phyloP scores from a whole-genome alignment of 1,140 invertebrate species.

The Phocides pigmalion region DNA sequence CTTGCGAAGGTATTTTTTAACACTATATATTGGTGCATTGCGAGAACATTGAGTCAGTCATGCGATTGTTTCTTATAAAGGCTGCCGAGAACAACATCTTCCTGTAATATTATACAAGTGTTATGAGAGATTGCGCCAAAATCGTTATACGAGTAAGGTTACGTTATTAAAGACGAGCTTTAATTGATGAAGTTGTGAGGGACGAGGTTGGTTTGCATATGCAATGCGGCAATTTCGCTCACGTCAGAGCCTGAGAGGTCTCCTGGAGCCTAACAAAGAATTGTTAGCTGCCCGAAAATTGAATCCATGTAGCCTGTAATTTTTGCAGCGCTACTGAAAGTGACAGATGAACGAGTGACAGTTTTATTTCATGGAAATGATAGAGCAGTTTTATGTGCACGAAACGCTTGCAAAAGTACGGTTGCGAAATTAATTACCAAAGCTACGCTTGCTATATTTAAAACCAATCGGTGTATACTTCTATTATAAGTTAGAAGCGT shows the following conservation, averaged over 20 bases:
- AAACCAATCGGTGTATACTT: background rate
- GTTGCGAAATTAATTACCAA: constrained; percentile 6
- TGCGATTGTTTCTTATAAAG: constrained; percentile 55
- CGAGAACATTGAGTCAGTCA: constrained; percentile 49
- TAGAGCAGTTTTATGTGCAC: background rate
- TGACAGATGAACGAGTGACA: constrained; percentile 3
- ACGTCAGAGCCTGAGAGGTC: background rate
- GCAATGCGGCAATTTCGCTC: constrained; percentile 1
- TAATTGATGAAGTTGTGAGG: constrained; percentile 11
- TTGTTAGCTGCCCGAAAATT: constrained; percentile 11
- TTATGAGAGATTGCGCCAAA: constrained; percentile 4
- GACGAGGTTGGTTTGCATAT: background rate
- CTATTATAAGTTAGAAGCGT: no score
- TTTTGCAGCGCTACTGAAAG: background rate
- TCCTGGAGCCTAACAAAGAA: background rate
- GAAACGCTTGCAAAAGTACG: background rate
- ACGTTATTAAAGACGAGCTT: constrained; percentile 10
- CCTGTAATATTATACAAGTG: background rate
- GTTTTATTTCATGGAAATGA: constrained; percentile 7
- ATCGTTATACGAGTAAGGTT: background rate
- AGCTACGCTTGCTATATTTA: background rate
- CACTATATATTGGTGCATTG: constrained; percentile 49
- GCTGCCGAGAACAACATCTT: background rate
- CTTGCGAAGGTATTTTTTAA: no score
- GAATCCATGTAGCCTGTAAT: background rate